Evolutionary conservation across 2,888 invertebrate species (phyloP).

Genomic region (Mesoligia furuncula): DNA sequence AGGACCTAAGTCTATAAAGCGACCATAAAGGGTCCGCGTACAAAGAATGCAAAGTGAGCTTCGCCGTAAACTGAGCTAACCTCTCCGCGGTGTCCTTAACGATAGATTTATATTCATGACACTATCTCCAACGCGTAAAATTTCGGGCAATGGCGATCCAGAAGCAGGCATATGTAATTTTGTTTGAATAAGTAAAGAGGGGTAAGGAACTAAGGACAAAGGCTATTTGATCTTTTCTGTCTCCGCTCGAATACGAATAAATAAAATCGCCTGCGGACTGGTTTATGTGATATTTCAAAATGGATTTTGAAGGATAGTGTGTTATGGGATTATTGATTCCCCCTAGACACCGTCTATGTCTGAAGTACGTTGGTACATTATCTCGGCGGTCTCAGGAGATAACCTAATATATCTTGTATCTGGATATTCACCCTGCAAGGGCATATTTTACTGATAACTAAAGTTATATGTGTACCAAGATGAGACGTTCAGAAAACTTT

Average conservation of each 20-base stretch:
- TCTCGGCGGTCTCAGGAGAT: constrained; percentile 73
- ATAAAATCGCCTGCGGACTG: constrained; percentile 83
- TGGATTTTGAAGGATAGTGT: constrained; percentile 85
- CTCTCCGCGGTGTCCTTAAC: constrained; percentile 88
- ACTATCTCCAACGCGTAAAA: constrained; percentile 89
- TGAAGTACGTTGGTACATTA: constrained; percentile 75
- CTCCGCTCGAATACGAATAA: constrained; percentile 81
- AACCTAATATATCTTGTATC: constrained; percentile 72
- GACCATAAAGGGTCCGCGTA: constrained; percentile 86
- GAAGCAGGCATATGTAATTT: constrained; percentile 90
- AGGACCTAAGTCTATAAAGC: constrained; percentile 88
- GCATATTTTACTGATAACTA: constrained; percentile 56
- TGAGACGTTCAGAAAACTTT: constrained; percentile 12
- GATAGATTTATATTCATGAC: constrained; percentile 91
- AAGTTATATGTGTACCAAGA: background rate
- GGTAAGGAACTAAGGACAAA: constrained; percentile 84
- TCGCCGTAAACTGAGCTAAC: constrained; percentile 85
- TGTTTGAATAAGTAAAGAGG: constrained; percentile 90
- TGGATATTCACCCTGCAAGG: constrained; percentile 57
- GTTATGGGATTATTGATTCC: constrained; percentile 84
- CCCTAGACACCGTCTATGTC: constrained; percentile 71
- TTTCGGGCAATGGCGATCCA: constrained; percentile 90
- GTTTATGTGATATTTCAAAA: constrained; percentile 87
- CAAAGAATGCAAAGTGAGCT: constrained; percentile 90
- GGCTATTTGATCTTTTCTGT: constrained; percentile 88